Percentiles rank a stretch among this genome's conserved stretches.
These are phyloP conservation scores for Caenorhabditis drosophilae DNA, from an alignment of 2,888 invertebrate genomes.

Conservation along the genomic window DNA sequence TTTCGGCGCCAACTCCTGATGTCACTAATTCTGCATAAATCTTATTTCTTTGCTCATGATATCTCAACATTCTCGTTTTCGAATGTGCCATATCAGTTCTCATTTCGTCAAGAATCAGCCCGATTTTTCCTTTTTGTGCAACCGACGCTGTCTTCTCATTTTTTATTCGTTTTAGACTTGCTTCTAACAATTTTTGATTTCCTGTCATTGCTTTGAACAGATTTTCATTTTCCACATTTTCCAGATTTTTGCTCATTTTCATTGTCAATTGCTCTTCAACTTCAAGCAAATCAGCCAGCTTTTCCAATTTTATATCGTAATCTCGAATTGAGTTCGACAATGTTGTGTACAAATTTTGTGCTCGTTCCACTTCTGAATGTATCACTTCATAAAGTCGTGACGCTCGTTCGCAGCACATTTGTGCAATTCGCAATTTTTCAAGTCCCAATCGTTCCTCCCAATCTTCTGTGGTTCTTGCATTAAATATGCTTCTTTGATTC, in stretches of 20 bases:
- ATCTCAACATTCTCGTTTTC: constrained; percentile 10
- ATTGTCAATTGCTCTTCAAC: constrained; percentile 3
- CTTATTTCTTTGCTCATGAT: constrained; percentile 5
- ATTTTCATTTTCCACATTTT: constrained; percentile 13
- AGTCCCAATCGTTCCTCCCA: constrained; percentile 33
- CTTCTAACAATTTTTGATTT: constrained; percentile 15
- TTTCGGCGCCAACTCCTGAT: neutral
- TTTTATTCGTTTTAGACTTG: constrained; percentile 19
- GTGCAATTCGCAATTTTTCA: constrained; percentile 32
- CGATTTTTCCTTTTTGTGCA: constrained; percentile 13
- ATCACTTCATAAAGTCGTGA: constrained; percentile 26
- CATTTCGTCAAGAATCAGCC: constrained; percentile 18
- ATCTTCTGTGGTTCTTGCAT: constrained; percentile 10
- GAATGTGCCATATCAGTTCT: constrained; percentile 1
- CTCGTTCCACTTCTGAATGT: constrained; percentile 29
- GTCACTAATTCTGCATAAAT: constrained; percentile 3
- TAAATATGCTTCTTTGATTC: constrained; percentile 13
- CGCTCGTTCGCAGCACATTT: constrained; percentile 35
- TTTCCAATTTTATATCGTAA: constrained; percentile 22
- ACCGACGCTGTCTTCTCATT: constrained; percentile 6
- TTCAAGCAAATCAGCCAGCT: constrained; percentile 7
- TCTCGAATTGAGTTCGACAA: constrained; percentile 14
- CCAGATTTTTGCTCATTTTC: constrained; percentile 11
- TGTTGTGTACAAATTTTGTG: constrained; percentile 30
- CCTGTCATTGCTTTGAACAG: constrained; percentile 5